These are phyloP conservation scores for Panagrolaimus sp. DNA, from an alignment of 1,140 invertebrate species.

Conservation along the genomic window DNA sequence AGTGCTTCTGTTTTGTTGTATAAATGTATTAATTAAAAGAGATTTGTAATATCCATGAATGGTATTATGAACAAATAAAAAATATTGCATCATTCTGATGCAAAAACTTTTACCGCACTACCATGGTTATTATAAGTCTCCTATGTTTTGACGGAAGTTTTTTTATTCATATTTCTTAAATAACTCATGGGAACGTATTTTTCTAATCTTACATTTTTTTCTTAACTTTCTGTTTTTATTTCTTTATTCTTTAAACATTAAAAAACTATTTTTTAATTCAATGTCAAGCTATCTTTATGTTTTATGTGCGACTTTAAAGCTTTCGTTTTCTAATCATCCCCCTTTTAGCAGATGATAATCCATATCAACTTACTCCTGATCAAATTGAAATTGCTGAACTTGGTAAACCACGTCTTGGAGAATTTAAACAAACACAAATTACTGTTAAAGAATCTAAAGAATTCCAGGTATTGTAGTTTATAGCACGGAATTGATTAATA, in stretches of 20 bases:
- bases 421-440: conserved; percentile 74
- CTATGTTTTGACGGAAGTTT: too few relatives aligned
- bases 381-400: conserved; percentile 75
- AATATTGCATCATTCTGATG: too few relatives aligned
- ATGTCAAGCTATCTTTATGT: conserved; percentile 3
- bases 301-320: conserved; percentile 15
- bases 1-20: too few relatives aligned
- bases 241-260: neutral
- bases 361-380: conserved; percentile 64
- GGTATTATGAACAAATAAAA: too few relatives aligned
- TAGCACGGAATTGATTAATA: conserved; percentile 7
- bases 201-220: neutral
- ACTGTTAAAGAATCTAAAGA: conserved; percentile 93
- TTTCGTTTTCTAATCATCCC: neutral
- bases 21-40: too few relatives aligned
- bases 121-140: too few relatives aligned
- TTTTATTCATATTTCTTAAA: too few relatives aligned
- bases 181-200: neutral
- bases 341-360: conserved; percentile 30
- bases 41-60: too few relatives aligned
- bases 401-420: conserved; percentile 74
- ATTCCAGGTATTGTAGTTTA: conserved; percentile 80
- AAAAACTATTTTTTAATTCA: neutral
- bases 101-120: too few relatives aligned
- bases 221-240: neutral